Base-by-base conservation (phyloP, 2,797 vertebrate genomes). In the Gymnothorax reevesii region DNA sequence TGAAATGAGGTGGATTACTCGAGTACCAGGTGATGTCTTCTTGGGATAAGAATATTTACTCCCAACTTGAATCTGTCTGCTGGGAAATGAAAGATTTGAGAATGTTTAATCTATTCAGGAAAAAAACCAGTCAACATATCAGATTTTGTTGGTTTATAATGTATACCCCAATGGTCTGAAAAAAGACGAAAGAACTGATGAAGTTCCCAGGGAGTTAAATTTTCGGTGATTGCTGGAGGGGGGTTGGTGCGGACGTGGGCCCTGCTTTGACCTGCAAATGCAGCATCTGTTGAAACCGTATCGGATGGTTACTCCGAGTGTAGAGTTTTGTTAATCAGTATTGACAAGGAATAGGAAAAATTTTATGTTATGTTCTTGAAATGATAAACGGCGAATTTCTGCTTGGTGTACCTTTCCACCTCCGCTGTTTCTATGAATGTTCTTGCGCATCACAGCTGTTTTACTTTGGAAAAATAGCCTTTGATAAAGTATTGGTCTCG, bases 391-490 rank as follows among this genome's bases (percentile, higher is more conserved):
- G 25, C 0, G 42, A 33, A 73, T 12, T 17, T 2, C 42, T 17
- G 2, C 42, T 54, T 33, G 25, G 22, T 79, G 25, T 52, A 79
- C 49, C 33, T 49, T 75, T 42, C 49, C 55, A 54, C 27, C 7
- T 49, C 73, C 12, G 73, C 82, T 25, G 52, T 57, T 1, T 71
- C 4, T 60, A 17, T 20, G 2, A 17, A 66, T 66, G 57, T 83
- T 15, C 17, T 71, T 3, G 57, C 49, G 64, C 62, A n/a, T 54
- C 49, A 83, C 49, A 59, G 2, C 89, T 22, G 60, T 27, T 25
- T 82, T 64, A 62, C 83, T 82, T 64, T 73, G 85, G 82, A 87
- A 79, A 89, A 66, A 66, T 84, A 84, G 87, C 92, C 91, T 91
- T 17, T 57, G 59, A 42, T 25, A 13, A 83, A 57, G 33, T 42